Conservation (phyloP, 2,797 vertebrate species). For the Petrocephalus sullivani region DNA sequence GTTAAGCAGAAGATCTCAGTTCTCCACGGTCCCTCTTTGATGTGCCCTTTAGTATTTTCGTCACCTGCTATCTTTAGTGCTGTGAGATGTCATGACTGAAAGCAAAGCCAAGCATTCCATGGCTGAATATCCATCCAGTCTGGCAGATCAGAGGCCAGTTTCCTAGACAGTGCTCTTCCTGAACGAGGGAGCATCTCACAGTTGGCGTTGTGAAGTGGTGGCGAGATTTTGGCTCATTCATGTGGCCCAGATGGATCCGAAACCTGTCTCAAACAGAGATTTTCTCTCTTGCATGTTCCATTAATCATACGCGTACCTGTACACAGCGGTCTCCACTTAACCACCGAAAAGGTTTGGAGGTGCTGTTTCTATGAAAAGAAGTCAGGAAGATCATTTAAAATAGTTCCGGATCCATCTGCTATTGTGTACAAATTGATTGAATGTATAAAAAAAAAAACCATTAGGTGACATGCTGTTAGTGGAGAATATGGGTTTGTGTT, state of each 20-base stretch:
- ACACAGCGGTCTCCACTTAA: background rate
- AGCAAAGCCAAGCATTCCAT: background rate
- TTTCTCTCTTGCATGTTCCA: background rate
- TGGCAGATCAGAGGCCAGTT: background rate
- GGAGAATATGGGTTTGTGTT: background rate
- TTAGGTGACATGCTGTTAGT: background rate
- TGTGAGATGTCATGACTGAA: background rate
- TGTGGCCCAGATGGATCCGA: background rate
- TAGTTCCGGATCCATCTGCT: background rate
- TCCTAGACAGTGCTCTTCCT: background rate
- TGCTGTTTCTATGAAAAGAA: background rate
- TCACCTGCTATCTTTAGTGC: background rate
- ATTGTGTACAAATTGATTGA: background rate
- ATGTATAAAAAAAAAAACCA: background rate
- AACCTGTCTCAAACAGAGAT: background rate
- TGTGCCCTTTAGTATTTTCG: slow-evolving; percentile 25
- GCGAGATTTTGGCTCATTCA: background rate
- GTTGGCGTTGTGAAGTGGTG: background rate
- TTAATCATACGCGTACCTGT: background rate
- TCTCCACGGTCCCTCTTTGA: background rate
- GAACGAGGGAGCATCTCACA: background rate
- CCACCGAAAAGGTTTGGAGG: background rate
- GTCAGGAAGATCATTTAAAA: background rate
- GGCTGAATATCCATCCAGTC: slow-evolving; percentile 29
- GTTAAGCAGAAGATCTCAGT: background rate